Conservation (phyloP, 2,797 vertebrate species). For the Urocyon cinereoargenteus region DNA sequence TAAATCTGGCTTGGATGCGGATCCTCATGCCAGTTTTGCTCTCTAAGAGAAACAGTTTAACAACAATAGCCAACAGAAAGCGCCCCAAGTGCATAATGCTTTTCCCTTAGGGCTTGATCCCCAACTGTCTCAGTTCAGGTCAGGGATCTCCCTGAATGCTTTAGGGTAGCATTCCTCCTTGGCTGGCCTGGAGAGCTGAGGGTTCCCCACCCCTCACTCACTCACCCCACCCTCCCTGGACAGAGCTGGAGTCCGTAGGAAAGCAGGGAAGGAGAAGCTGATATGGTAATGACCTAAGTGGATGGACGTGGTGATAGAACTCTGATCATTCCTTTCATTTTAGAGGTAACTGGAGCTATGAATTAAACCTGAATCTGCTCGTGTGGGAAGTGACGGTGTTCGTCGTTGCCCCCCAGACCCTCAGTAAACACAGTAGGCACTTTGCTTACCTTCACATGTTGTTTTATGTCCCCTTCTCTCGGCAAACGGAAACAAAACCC, state of each 20-base stretch:
- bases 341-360: background rate
- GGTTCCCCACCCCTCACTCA: too few relatives aligned
- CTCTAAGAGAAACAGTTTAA: background rate
- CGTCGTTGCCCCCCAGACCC: background rate
- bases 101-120: background rate
- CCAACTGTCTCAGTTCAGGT: background rate
- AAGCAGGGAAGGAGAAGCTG: background rate
- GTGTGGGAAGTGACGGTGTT: background rate
- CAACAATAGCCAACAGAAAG: background rate
- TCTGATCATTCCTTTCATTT: background rate
- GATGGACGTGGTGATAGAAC: background rate
- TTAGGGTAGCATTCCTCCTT: background rate
- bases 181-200: background rate
- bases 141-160: background rate
- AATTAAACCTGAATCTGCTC: slow-evolving; percentile 14
- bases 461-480: background rate
- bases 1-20: background rate
- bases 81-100: background rate
- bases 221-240: too few relatives aligned
- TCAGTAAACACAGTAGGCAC: background rate
- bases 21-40: background rate
- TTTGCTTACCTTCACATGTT: background rate
- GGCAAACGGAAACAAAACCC: background rate
- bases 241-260: background rate
- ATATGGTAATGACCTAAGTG: background rate